These are phyloP conservation scores for Strix aluco DNA, from an alignment of 2,113 vertebrate species.

Conservation along the genomic window DNA sequence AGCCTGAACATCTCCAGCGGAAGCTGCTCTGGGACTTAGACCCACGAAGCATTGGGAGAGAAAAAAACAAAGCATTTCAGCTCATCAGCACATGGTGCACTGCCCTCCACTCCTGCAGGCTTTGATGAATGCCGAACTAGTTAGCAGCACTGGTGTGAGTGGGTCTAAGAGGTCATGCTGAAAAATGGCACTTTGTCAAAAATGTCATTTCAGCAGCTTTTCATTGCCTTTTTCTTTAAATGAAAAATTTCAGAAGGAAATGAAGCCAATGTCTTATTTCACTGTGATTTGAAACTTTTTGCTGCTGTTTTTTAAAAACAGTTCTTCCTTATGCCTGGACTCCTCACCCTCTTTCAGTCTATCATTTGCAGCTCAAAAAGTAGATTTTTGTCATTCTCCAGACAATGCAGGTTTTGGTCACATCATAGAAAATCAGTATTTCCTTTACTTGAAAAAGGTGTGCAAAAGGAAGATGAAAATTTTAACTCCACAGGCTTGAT, in stretches of 20 bases:
- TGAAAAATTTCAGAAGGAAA: slow-evolving; percentile 50
- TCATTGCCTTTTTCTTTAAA: slow-evolving; percentile 46
- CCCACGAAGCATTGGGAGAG: accelerated
- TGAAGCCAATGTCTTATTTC: background rate
- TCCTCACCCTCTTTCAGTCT: background rate
- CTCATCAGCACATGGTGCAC: background rate
- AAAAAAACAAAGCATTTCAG: background rate
- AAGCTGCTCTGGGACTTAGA: background rate
- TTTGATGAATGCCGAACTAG: slow-evolving; percentile 40
- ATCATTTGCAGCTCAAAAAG: background rate
- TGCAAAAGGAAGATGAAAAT: background rate
- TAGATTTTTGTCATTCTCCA: background rate
- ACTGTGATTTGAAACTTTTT: background rate
- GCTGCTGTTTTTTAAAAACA: background rate
- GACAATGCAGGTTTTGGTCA: background rate
- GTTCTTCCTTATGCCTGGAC: background rate
- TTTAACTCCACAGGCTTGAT: background rate
- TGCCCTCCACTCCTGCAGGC: background rate
- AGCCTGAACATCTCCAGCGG: background rate
- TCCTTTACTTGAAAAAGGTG: background rate
- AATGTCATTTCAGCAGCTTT: slow-evolving; percentile 38
- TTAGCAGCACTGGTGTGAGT: slow-evolving; percentile 52
- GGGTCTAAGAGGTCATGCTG: slow-evolving; percentile 44
- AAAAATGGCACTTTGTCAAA: slow-evolving; percentile 63
- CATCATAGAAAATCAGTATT: background rate